phyloP scores from a whole-genome alignment of 2,113 vertebrate genomes.

The Tichodroma muraria region DNA sequence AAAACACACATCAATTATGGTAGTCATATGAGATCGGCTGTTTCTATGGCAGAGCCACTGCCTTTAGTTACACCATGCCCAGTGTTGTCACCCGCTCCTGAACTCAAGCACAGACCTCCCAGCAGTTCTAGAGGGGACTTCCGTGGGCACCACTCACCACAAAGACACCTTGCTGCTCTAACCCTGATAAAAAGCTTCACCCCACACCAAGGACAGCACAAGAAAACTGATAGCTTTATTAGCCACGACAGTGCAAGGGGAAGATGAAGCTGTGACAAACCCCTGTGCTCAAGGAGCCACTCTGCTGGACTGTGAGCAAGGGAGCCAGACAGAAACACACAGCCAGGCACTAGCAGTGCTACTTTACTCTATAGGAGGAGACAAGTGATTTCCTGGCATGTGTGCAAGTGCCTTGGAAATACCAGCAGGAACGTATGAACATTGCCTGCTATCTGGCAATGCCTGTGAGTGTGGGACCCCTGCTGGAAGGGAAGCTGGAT shows the following conservation, averaged over 20 bases:
- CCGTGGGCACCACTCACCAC: accelerated
- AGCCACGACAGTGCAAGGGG: background rate
- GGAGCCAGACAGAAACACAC: background rate
- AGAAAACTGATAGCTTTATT: background rate
- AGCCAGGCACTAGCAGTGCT: background rate
- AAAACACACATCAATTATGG: background rate
- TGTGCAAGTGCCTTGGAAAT: background rate
- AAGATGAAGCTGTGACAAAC: background rate
- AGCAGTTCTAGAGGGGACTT: background rate
- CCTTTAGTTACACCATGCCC: background rate
- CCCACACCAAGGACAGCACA: background rate
- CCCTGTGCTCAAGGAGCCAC: accelerated
- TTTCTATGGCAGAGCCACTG: background rate
- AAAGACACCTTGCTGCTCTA: background rate
- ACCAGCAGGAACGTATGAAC: background rate
- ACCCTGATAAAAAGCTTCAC: background rate
- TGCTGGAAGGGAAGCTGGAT: background rate
- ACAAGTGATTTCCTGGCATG: background rate
- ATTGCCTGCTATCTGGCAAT: background rate
- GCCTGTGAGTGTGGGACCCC: accelerated
- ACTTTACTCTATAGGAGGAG: background rate
- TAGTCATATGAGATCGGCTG: background rate
- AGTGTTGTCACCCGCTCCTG: background rate
- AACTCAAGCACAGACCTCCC: background rate
- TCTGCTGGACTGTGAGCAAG: background rate